Conservation (phyloP, 1,140 invertebrate species). For the Nixonia krombeini region DNA sequence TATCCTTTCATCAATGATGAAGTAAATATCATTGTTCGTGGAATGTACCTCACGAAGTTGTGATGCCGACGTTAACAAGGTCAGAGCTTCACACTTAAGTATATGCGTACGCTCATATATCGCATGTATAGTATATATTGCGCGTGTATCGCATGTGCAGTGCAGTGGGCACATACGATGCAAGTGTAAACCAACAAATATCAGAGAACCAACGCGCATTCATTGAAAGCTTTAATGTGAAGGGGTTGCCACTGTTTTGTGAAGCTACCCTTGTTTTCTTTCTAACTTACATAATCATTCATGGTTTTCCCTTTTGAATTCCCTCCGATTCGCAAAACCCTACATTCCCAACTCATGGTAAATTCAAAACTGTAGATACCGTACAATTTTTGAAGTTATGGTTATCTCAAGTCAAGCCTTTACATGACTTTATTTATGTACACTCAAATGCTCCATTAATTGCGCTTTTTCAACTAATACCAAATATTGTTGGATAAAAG, state of each 20-base stretch:
- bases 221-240: background rate
- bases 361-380: too few relatives aligned
- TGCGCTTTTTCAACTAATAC: too few relatives aligned
- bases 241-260: background rate
- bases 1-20: slow-evolving; percentile 39
- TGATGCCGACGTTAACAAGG: slow-evolving; percentile 35
- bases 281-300: background rate
- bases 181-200: slow-evolving; percentile 16
- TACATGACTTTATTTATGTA: too few relatives aligned
- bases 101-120: background rate
- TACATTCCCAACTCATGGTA: too few relatives aligned
- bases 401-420: too few relatives aligned
- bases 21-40: slow-evolving; percentile 32
- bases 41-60: slow-evolving; percentile 34
- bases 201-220: slow-evolving; percentile 2
- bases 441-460: too few relatives aligned
- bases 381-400: too few relatives aligned
- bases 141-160: too few relatives aligned
- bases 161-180: background rate
- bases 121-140: too few relatives aligned
- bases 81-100: slow-evolving; percentile 27
- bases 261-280: background rate
- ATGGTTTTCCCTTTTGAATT: too few relatives aligned
- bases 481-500: too few relatives aligned
- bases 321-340: too few relatives aligned